These are phyloP conservation scores for Heliconius eleuchia DNA, from an alignment of 1,140 invertebrate species.

Conservation along the genomic window DNA sequence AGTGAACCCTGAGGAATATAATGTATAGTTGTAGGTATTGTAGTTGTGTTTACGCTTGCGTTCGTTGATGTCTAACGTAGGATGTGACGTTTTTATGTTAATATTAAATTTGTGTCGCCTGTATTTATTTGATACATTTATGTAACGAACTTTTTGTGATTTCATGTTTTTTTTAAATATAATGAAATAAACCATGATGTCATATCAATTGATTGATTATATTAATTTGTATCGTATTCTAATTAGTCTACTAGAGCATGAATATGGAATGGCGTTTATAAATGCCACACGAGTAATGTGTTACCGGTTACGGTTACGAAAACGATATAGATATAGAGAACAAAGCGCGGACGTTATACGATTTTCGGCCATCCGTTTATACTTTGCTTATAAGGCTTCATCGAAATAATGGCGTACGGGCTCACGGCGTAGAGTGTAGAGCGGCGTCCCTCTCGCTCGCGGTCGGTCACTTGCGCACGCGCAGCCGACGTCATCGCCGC, in stretches of 20 bases:
- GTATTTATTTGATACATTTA: background rate
- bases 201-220: background rate
- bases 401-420: slow-evolving; percentile 57
- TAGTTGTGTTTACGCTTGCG: slow-evolving; percentile 21
- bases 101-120: background rate
- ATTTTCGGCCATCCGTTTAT: slow-evolving; percentile 76
- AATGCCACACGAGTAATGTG: slow-evolving; percentile 53
- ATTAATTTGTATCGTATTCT: slow-evolving; percentile 32
- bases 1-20: slow-evolving; percentile 52
- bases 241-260: slow-evolving; percentile 35
- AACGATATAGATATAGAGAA: slow-evolving; percentile 63
- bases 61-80: slow-evolving; percentile 51
- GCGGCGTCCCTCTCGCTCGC: slow-evolving; percentile 47
- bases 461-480: slow-evolving; percentile 55
- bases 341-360: slow-evolving; percentile 74
- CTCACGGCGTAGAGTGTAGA: slow-evolving; percentile 47
- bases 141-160: background rate
- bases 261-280: slow-evolving; percentile 32
- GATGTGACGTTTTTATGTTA: slow-evolving; percentile 33
- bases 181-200: background rate
- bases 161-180: background rate
- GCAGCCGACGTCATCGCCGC: slow-evolving; percentile 73
- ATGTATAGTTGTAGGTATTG: slow-evolving; percentile 25
- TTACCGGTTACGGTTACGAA: slow-evolving; percentile 60
- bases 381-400: slow-evolving; percentile 74